These are phyloP conservation scores for Panulirus ornatus DNA, from an alignment of 1,140 invertebrate genomes.

Conservation along the genomic window DNA sequence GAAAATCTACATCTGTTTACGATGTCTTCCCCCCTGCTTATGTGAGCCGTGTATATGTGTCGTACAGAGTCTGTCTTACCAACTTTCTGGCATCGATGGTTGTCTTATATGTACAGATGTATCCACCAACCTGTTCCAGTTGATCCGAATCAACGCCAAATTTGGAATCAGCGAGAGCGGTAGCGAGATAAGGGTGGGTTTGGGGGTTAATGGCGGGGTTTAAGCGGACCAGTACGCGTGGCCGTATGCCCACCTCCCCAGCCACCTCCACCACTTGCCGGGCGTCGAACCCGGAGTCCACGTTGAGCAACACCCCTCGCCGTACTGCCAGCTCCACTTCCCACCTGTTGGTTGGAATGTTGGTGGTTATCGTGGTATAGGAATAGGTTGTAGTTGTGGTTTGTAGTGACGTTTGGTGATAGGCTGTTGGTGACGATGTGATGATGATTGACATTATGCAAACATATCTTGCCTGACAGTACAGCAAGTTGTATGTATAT, in stretches of 20 bases:
- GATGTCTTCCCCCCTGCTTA: no score
- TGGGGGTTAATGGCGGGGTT: slow-evolving; percentile 34
- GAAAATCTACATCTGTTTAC: no score
- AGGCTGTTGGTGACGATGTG: no score
- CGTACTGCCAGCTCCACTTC: slow-evolving; percentile 25
- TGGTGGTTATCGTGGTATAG: background rate
- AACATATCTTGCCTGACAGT: no score
- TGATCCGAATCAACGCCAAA: slow-evolving; percentile 35
- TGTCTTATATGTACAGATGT: no score
- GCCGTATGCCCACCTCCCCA: background rate
- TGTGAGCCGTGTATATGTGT: no score
- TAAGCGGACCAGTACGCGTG: slow-evolving; percentile 21
- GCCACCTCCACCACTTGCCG: background rate
- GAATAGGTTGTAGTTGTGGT: background rate
- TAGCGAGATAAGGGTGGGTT: slow-evolving; percentile 47
- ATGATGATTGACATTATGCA: no score
- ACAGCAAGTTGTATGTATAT: no score
- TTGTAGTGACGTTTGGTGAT: background rate
- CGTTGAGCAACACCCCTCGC: slow-evolving; percentile 12
- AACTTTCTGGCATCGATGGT: no score
- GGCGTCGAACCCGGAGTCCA: slow-evolving; percentile 42
- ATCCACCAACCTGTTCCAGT: slow-evolving; percentile 11
- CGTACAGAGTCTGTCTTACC: no score
- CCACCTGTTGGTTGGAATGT: background rate
- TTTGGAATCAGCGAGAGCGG: slow-evolving; percentile 43